Conservation (phyloP, 1,140 invertebrate genomes). For the Lineus longissimus region DNA sequence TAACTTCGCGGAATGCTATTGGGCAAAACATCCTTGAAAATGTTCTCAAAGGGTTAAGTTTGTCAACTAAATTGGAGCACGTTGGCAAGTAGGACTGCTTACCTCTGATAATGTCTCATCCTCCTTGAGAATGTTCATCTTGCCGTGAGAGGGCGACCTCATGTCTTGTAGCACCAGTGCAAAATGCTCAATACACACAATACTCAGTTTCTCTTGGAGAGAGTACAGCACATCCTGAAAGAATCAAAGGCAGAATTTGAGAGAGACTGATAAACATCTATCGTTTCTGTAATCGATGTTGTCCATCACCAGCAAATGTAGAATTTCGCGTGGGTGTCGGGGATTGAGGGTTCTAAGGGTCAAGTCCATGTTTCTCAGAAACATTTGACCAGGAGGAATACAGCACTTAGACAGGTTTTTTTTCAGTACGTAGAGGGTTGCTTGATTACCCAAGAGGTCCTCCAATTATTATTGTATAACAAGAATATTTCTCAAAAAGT, state of each 20-base stretch:
- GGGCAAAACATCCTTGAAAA: no score
- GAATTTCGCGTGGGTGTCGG: no score
- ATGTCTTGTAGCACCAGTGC: constrained; percentile 85
- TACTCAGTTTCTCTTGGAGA: constrained; percentile 78
- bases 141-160: constrained; percentile 77
- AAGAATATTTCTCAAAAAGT: no score
- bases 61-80: no score
- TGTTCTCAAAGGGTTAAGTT: no score
- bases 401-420: not conserved
- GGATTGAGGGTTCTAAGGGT: no score
- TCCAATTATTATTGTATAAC: not conserved
- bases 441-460: not conserved
- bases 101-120: constrained; percentile 80
- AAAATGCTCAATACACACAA: constrained; percentile 77
- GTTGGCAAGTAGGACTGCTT: constrained; percentile 29
- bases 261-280: not conserved
- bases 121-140: constrained; percentile 77
- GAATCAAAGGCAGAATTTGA: constrained; percentile 14
- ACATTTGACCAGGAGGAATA: no score
- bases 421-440: not conserved
- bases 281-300: not conserved
- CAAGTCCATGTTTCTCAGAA: no score
- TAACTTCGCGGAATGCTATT: no score
- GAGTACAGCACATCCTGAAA: constrained; percentile 75
- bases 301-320: no score